Evolutionary conservation across 2,888 invertebrate species (phyloP).

Genomic region (Stenotaenia linearis): DNA sequence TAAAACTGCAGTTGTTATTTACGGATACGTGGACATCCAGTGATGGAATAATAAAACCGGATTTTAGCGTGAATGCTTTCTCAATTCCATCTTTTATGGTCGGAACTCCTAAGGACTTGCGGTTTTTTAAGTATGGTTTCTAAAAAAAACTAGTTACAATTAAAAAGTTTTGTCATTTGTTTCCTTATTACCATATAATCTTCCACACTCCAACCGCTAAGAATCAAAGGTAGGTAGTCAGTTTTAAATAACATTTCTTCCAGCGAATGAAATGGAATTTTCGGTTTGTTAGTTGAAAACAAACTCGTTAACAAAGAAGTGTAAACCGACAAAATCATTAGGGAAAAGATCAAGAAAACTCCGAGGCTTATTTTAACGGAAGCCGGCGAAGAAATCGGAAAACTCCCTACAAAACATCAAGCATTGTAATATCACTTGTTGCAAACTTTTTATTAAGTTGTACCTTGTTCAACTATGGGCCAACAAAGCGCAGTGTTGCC

Average conservation of each 20-base stretch:
- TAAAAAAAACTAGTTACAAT: too few relatives aligned
- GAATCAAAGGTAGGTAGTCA: neutral
- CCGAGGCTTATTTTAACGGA: neutral
- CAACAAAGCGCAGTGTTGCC: neutral
- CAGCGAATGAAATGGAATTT: neutral
- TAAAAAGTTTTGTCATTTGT: too few relatives aligned
- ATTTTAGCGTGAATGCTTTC: too few relatives aligned
- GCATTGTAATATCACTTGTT: neutral
- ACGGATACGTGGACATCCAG: too few relatives aligned
- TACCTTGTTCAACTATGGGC: neutral
- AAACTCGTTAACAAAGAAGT: neutral
- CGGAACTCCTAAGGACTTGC: too few relatives aligned
- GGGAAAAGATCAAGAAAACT: neutral
- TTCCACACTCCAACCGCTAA: neutral
- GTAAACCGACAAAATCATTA: neutral
- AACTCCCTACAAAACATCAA: neutral
- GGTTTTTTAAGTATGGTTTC: too few relatives aligned
- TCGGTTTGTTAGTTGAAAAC: neutral
- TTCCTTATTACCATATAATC: neutral
- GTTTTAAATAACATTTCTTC: neutral
- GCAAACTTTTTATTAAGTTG: neutral
- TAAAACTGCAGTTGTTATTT: too few relatives aligned
- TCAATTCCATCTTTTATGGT: too few relatives aligned
- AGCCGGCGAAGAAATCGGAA: neutral
- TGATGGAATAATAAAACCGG: too few relatives aligned